phyloP scores from a whole-genome alignment of 1,140 invertebrate genomes.

The Neotoxoptera formosana region DNA sequence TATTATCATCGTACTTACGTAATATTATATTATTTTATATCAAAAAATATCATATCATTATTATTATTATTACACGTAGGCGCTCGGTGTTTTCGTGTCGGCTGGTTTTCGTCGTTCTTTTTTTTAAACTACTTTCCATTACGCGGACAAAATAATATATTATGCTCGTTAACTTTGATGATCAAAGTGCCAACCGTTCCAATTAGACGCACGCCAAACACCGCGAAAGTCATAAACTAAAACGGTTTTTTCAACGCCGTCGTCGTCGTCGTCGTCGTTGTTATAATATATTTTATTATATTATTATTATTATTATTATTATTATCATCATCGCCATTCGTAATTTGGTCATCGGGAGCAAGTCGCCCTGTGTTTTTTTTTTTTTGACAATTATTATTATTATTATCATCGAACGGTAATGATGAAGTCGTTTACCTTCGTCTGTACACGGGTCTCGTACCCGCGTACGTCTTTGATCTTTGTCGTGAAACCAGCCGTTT shows the following conservation, averaged over 20 bases:
- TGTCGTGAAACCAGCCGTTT: neutral
- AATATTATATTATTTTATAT: neutral
- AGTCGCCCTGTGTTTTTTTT: neutral
- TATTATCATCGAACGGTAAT: neutral
- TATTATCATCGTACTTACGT: neutral
- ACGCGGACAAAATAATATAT: neutral
- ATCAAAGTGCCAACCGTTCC: constrained; percentile 19
- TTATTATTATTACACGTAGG: neutral
- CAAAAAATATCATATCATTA: neutral
- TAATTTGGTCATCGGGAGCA: neutral
- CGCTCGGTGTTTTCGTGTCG: neutral
- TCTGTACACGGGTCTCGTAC: too few species aligned
- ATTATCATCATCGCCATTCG: neutral
- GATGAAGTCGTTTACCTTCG: neutral
- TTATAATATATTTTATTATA: constrained; percentile 12
- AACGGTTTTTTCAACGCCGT: neutral
- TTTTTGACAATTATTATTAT: neutral
- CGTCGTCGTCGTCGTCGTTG: neutral
- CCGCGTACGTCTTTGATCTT: neutral
- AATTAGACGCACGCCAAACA: neutral
- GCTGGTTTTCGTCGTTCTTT: neutral
- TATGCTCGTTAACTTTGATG: constrained; percentile 34
- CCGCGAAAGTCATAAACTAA: constrained; percentile 31
- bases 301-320: constrained; percentile 6
- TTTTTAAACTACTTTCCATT: constrained; percentile 26